phyloP scores from a whole-genome alignment of 2,797 vertebrate species.

The Petrocephalus sullivani region DNA sequence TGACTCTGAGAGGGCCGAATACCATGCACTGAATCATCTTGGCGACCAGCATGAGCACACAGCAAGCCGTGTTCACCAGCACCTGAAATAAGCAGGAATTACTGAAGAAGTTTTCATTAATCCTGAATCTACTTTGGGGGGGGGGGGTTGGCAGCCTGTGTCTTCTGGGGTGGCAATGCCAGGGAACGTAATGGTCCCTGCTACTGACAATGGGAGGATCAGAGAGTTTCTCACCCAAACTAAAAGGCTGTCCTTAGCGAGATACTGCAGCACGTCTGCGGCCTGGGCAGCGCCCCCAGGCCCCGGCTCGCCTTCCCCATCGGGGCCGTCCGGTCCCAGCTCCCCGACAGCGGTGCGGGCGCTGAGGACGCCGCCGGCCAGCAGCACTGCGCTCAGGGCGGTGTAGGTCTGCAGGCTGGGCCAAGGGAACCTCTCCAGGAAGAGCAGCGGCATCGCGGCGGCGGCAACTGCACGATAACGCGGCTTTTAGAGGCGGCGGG shows the following conservation, averaged over 20 bases:
- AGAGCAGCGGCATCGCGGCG: slow-evolving; percentile 80
- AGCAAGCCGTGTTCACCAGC: slow-evolving; percentile 93
- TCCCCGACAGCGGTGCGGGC: slow-evolving; percentile 78
- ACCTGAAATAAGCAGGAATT: slow-evolving; percentile 60
- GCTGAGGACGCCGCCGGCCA: slow-evolving; percentile 76
- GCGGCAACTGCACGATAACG: background rate
- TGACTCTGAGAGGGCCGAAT: slow-evolving; percentile 91
- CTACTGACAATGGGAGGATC: background rate
- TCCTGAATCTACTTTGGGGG: background rate
- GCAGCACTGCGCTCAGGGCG: slow-evolving; percentile 76
- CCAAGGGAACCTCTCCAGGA: slow-evolving; percentile 93
- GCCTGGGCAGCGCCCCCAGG: slow-evolving; percentile 34
- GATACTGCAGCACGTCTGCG: slow-evolving; percentile 69
- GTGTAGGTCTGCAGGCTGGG: slow-evolving; percentile 91
- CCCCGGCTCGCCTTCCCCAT: too few species aligned
- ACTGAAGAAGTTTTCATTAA: background rate
- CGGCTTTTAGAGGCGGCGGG: background rate
- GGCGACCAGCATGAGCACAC: slow-evolving; percentile 87
- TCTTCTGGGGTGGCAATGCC: slow-evolving; percentile 71
- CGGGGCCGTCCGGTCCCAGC: slow-evolving; percentile 42
- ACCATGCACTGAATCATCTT: slow-evolving; percentile 88
- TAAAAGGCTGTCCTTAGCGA: slow-evolving; percentile 82
- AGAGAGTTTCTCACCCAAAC: slow-evolving; percentile 76
- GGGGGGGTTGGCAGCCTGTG: slow-evolving; percentile 44
- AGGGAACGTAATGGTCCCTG: slow-evolving; percentile 68